phyloP scores from a whole-genome alignment of 2,888 invertebrate genomes.

The Alitta virens region DNA sequence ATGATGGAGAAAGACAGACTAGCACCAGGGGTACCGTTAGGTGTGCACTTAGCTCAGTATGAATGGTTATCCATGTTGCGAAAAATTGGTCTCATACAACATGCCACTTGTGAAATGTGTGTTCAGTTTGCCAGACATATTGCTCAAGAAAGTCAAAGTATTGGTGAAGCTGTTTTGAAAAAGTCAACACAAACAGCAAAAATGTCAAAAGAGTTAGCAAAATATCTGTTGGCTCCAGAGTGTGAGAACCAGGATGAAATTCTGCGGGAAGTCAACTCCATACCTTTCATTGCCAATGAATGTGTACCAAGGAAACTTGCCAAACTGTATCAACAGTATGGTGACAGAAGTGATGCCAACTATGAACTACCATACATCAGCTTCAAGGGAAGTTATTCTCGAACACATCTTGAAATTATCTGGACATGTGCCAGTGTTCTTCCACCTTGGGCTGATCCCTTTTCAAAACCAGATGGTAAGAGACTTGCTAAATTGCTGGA shows the following conservation, averaged over 20 bases:
- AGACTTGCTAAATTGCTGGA: background rate
- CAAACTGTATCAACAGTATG: conserved; percentile 18
- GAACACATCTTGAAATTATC: conserved; percentile 13
- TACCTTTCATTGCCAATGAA: conserved; percentile 21
- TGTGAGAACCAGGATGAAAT: background rate
- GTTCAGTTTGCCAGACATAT: conserved; percentile 25
- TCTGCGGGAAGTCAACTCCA: conserved; percentile 16
- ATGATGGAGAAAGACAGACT: conserved; percentile 33
- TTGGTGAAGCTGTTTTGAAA: background rate
- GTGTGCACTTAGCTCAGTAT: conserved; percentile 22
- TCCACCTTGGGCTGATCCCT: conserved; percentile 29
- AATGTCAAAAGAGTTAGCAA: conserved; percentile 23
- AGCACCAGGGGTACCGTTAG: conserved; percentile 22
- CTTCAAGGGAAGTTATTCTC: conserved; percentile 22
- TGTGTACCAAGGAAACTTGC: conserved; percentile 4
- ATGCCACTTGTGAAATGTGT: conserved; percentile 22
- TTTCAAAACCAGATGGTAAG: background rate
- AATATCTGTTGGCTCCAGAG: conserved; percentile 22
- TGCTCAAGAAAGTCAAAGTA: conserved; percentile 18
- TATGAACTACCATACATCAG: conserved; percentile 16
- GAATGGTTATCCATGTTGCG: conserved; percentile 27
- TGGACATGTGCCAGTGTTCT: conserved; percentile 28
- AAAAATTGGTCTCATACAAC: conserved; percentile 21
- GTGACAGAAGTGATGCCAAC: conserved; percentile 10
- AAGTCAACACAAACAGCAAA: too few relatives aligned